These are phyloP conservation scores for Pachliopta kotzebuea DNA, from an alignment of 2,888 invertebrate genomes.

Conservation along the genomic window DNA sequence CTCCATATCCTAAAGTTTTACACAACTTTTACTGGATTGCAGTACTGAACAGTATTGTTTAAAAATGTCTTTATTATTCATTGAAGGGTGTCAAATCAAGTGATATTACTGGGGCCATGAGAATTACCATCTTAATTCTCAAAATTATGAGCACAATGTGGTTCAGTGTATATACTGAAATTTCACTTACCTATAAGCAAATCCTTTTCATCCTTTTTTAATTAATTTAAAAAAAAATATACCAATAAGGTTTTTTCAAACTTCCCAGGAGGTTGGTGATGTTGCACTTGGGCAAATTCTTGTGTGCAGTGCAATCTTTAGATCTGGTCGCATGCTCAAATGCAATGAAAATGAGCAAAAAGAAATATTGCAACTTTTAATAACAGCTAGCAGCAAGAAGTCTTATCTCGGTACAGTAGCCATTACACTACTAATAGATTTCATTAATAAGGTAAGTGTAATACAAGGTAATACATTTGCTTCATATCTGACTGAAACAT, in stretches of 20 bases:
- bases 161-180: no score
- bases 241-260: neutral
- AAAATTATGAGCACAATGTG: no score
- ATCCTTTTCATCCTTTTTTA: no score
- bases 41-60: no score
- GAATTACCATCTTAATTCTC: no score
- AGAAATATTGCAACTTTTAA: slow-evolving; percentile 55
- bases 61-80: no score
- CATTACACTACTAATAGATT: slow-evolving; percentile 81
- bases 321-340: slow-evolving; percentile 80
- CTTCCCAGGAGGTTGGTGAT: slow-evolving; percentile 86
- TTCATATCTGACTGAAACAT: neutral
- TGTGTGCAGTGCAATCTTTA: slow-evolving; percentile 84
- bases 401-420: slow-evolving; percentile 82
- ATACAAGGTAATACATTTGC: no score
- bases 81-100: no score
- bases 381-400: slow-evolving; percentile 81
- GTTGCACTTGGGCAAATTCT: slow-evolving; percentile 86
- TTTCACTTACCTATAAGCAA: no score
- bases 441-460: slow-evolving; percentile 75
- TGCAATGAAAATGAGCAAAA: slow-evolving; percentile 71
- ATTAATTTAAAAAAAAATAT: neutral
- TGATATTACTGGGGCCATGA: no score
- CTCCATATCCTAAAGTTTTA: no score
- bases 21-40: no score